Base-by-base conservation (phyloP, 2,888 invertebrate species). In the Tetanocera ferruginea region DNA sequence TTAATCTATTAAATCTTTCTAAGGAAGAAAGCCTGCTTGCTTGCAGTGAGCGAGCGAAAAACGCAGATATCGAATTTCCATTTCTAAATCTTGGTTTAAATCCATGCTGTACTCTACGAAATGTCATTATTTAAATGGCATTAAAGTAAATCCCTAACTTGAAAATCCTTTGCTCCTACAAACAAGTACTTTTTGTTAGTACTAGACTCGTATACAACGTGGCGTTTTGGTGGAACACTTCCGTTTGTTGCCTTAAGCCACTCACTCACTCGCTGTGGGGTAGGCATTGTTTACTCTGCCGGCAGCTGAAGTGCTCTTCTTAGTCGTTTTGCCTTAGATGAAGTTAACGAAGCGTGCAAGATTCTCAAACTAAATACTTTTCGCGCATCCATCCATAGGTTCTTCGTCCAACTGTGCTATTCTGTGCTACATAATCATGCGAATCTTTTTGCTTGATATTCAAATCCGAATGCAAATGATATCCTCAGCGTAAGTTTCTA, bases 81-180 rank as follows among this genome's bases (percentile, higher is more conserved):
- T 80, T 76, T 82, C 82, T 82, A 82, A 82, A 82, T 82, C 82
- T 80, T 73, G 80, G 81, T 78, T 81, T 83, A 82, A 80, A 83
- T 81, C 81, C 81, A 28, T 17, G 60, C 60, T 60, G 11, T 60
- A 17, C 25, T 37, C 5, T 57, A 31, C 43, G 49, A n/a, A 74
- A 77, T 81, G 80, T 83, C 84, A 84, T 84, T 83, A 84, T 84
- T 84, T 84, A 84, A 82, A 77, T 60, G 81, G 84, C 79, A 84
- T 84, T 84, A 84, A 77, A 78, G 79, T 78, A 76, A 84, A 84
- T 83, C 83, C 83, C 84, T 80, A n/a, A 34, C 34, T 75, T 75
- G 60, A 64, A 64, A 70, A 43, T 74, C 28, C 34, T 43, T 14
- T 43, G n/a, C n/a, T 72, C 52, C 52, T 70, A 43, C 52, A 14